These are phyloP conservation scores for Crambe crambe DNA, from an alignment of 37 sponge, comb jelly and placozoan species.

Conservation along the genomic window DNA sequence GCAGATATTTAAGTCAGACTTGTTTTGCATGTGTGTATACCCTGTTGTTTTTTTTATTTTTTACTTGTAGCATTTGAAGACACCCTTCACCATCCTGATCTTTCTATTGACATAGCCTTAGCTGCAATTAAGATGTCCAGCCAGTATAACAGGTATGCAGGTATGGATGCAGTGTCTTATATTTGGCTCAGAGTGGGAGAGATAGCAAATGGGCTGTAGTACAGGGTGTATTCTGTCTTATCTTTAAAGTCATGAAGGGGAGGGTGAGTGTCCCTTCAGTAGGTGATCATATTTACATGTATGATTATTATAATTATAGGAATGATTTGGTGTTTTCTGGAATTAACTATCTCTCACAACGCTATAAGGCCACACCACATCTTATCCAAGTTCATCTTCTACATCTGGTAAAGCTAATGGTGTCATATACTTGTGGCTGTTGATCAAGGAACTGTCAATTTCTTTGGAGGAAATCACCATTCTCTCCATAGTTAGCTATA, in stretches of 20 bases:
- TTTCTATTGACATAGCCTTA: constrained; percentile 59
- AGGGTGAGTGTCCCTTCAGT: background rate
- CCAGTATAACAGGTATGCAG: constrained; percentile 44
- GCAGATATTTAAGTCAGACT: background rate
- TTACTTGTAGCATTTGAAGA: constrained; percentile 55
- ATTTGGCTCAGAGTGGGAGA: background rate
- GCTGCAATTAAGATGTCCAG: constrained; percentile 53
- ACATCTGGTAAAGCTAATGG: constrained; percentile 43
- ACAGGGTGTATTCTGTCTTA: background rate
- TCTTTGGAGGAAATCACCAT: too few relatives aligned
- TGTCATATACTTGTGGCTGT: background rate
- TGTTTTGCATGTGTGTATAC: background rate
- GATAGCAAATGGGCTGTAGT: background rate
- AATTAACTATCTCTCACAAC: constrained; percentile 20
- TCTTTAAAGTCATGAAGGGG: background rate
- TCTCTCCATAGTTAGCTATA: too few relatives aligned
- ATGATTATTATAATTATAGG: constrained; percentile 12
- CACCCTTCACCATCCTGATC: constrained; percentile 72
- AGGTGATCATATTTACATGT: background rate
- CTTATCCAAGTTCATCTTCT: constrained; percentile 58
- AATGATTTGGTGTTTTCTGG: constrained; percentile 53
- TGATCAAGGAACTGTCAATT: too few relatives aligned
- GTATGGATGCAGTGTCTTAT: background rate
- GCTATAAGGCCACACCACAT: constrained; percentile 48
- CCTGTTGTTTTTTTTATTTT: background rate